These are phyloP conservation scores for Icerya purchasi DNA, from an alignment of 2,888 invertebrate genomes.

Conservation along the genomic window DNA sequence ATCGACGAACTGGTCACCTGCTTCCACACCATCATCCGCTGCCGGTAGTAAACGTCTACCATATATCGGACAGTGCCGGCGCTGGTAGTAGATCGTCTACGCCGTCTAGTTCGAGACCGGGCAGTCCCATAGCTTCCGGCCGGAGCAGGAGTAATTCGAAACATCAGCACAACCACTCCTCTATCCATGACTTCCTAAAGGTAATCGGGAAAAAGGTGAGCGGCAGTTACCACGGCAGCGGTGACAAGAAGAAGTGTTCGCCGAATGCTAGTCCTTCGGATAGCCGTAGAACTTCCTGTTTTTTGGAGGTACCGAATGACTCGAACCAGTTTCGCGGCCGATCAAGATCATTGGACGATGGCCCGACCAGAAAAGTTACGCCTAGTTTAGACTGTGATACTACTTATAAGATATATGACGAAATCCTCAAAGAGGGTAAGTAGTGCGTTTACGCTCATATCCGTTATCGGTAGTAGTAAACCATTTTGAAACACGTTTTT, in stretches of 20 bases:
- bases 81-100: conserved; percentile 14
- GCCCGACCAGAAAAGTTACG: conserved; percentile 28
- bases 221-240: conserved; percentile 14
- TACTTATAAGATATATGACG: conserved; percentile 60
- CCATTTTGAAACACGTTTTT: too few species aligned
- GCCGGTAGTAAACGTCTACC: conserved; percentile 13
- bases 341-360: conserved; percentile 53
- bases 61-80: conserved; percentile 6
- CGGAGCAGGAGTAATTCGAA: conserved; percentile 9
- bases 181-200: conserved; percentile 12
- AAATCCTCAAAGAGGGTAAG: conserved; percentile 51
- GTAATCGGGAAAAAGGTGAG: conserved; percentile 11
- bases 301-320: conserved; percentile 27
- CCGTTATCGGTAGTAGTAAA: too few species aligned
- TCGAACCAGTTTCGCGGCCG: conserved; percentile 47
- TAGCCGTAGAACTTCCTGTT: conserved; percentile 29
- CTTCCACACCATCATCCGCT: neutral
- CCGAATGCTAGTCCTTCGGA: conserved; percentile 8
- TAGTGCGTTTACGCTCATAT: too few species aligned
- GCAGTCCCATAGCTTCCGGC: conserved; percentile 3
- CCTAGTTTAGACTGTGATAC: conserved; percentile 41
- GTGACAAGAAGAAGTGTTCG: conserved; percentile 4
- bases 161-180: conserved; percentile 9
- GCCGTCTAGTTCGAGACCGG: conserved; percentile 16
- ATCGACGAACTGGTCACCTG: neutral